A percentile compares a stretch with the other conserved stretches of the same genome.
Evolutionary conservation across 2,888 invertebrate species (phyloP).

Genomic region (Danaus chrysippus): DNA sequence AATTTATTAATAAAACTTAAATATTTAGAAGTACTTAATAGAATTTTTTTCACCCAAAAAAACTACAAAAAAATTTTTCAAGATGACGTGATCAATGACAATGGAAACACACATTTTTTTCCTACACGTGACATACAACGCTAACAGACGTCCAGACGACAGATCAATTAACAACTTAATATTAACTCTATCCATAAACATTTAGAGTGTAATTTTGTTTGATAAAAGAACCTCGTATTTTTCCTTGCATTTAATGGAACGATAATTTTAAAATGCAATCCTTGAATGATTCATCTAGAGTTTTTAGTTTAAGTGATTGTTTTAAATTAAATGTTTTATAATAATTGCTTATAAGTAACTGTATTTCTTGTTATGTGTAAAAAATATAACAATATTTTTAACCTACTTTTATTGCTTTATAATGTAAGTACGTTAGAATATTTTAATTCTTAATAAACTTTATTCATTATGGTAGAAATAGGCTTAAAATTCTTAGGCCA

Average conservation of each 20-base stretch:
- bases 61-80: background rate
- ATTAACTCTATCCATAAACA: background rate
- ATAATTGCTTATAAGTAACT: too few species aligned
- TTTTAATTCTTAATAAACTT: too few species aligned
- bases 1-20: too few species aligned
- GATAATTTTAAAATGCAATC: conserved; percentile 18
- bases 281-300: conserved; percentile 2
- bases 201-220: conserved; percentile 13
- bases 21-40: too few species aligned
- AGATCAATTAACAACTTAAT: conserved; percentile 23
- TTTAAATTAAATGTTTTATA: too few species aligned
- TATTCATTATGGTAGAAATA: too few species aligned
- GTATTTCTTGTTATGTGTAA: too few species aligned
- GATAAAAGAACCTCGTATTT: conserved; percentile 11
- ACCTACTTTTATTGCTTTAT: too few species aligned
- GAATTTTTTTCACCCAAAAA: too few species aligned
- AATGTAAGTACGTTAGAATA: too few species aligned
- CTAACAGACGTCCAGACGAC: conserved; percentile 42
- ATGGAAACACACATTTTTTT: conserved; percentile 28
- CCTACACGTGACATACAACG: conserved; percentile 40
- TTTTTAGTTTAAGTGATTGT: background rate
- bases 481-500: too few species aligned
- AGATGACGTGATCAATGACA: conserved; percentile 20
- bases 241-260: conserved; percentile 13
- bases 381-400: too few species aligned